Conservation (phyloP, 2,888 invertebrate genomes). For the Panopea generosa region DNA sequence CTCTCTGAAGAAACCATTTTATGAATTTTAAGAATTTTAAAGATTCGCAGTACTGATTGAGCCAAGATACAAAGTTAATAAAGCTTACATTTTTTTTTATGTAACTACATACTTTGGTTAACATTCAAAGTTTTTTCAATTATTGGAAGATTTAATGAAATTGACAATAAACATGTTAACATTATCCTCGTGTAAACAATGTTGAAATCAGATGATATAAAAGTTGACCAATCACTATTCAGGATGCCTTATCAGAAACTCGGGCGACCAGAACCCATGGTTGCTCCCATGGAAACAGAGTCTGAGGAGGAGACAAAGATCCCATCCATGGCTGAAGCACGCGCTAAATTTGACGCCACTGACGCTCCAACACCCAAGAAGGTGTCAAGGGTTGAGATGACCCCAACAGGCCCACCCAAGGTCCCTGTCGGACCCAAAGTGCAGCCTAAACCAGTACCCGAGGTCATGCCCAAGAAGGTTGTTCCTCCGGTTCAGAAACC, state of each 20-base stretch:
- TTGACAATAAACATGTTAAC: too few relatives aligned
- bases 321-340: slow-evolving; percentile 74
- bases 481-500: slow-evolving; percentile 51
- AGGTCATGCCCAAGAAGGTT: slow-evolving; percentile 52
- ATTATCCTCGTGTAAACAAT: too few relatives aligned
- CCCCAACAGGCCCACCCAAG: slow-evolving; percentile 54
- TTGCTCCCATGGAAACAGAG: slow-evolving; percentile 61
- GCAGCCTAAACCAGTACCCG: slow-evolving; percentile 42
- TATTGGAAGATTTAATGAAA: too few relatives aligned
- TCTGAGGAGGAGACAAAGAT: slow-evolving; percentile 70
- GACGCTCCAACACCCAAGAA: slow-evolving; percentile 54
- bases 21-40: too few relatives aligned
- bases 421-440: slow-evolving; percentile 4
- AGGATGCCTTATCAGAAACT: slow-evolving; percentile 52
- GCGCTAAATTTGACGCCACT: slow-evolving; percentile 67
- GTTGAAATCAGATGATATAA: too few relatives aligned
- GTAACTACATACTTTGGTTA: too few relatives aligned
- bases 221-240: not conserved
- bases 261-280: slow-evolving; percentile 50
- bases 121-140: too few relatives aligned
- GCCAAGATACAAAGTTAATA: too few relatives aligned
- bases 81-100: too few relatives aligned
- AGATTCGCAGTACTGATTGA: too few relatives aligned
- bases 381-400: slow-evolving; percentile 55
- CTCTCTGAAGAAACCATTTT: too few relatives aligned